Conservation (phyloP, 2,888 invertebrate species). For the Bursaphelenchus okinawaensis region DNA sequence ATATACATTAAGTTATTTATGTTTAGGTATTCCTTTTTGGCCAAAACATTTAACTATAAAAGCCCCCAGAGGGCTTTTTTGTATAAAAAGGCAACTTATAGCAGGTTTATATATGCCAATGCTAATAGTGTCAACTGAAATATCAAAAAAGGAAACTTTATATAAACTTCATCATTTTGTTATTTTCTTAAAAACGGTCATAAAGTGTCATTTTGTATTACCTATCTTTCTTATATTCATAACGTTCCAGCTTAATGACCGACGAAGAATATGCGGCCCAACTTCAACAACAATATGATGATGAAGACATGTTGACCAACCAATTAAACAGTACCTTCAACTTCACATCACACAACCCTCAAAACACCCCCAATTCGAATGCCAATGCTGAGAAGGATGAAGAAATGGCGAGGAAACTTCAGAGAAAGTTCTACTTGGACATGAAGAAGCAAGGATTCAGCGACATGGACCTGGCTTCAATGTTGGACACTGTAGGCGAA, state of each 20-base stretch:
- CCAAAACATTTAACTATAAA: too few species aligned
- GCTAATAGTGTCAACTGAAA: too few species aligned
- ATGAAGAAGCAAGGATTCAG: conserved; percentile 5
- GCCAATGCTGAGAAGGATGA: not conserved
- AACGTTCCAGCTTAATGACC: not conserved
- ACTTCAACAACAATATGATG: conserved; percentile 4
- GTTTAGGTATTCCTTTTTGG: too few species aligned
- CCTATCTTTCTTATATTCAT: too few species aligned
- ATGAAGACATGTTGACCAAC: not conserved
- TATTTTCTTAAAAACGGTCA: too few species aligned
- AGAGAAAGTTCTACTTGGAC: conserved; percentile 8
- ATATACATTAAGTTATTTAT: too few species aligned
- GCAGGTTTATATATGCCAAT: too few species aligned
- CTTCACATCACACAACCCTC: not conserved
- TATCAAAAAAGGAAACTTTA: too few species aligned
- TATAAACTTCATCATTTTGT: too few species aligned
- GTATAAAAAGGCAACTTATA: too few species aligned
- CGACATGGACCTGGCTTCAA: conserved; percentile 8
- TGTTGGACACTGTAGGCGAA: conserved; percentile 10
- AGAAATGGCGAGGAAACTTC: conserved; percentile 1
- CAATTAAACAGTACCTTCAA: conserved; percentile 1
- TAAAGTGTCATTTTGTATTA: too few species aligned
- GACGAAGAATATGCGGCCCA: not conserved
- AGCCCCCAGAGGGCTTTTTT: too few species aligned
- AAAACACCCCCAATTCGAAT: not conserved